These are phyloP conservation scores for Nipponacmea schrenckii DNA, from an alignment of 2,888 invertebrate genomes.

Conservation along the genomic window DNA sequence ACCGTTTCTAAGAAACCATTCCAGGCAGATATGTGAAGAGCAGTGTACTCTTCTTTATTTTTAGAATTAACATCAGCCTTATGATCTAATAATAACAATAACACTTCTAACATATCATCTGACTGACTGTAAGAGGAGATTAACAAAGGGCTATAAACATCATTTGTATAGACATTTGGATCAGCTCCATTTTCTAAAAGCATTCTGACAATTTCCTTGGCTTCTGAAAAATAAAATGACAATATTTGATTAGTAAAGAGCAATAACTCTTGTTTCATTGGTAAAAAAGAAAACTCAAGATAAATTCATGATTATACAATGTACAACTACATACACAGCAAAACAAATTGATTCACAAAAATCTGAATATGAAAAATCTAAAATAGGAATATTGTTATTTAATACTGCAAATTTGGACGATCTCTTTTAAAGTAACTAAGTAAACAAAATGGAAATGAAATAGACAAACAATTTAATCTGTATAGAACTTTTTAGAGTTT, in stretches of 20 bases:
- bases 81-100: slow-evolving; percentile 36
- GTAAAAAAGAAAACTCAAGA: no score
- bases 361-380: no score
- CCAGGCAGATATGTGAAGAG: slow-evolving; percentile 60
- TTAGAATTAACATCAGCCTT: slow-evolving; percentile 39
- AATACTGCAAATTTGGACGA: no score
- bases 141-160: slow-evolving; percentile 44
- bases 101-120: slow-evolving; percentile 34
- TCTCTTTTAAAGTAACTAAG: no score
- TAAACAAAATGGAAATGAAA: no score
- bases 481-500: no score
- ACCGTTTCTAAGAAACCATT: slow-evolving; percentile 48
- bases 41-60: slow-evolving; percentile 47
- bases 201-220: slow-evolving; percentile 34
- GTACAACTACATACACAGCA: no score
- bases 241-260: background rate
- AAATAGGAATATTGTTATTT: no score
- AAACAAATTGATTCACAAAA: no score
- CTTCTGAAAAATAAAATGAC: slow-evolving; percentile 35
- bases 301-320: no score
- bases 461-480: no score
- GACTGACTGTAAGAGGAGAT: slow-evolving; percentile 50
- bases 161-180: slow-evolving; percentile 20
- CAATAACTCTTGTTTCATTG: background rate
- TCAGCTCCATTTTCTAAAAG: slow-evolving; percentile 37